Evolutionary conservation across 2,797 vertebrate species (phyloP).

Genomic region (Gobio occitaniae): DNA sequence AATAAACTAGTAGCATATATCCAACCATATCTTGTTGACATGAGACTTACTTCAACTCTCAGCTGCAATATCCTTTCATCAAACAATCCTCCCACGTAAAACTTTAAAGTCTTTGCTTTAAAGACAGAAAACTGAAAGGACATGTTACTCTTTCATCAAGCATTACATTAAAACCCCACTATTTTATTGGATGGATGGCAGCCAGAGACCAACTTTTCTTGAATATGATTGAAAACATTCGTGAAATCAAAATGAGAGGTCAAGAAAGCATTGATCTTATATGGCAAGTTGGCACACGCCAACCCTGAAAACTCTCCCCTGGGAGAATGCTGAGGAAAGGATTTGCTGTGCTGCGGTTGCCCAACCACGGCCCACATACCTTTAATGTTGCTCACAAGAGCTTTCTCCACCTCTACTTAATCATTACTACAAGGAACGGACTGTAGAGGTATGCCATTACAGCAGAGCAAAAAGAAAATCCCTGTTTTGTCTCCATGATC

Average conservation of each 20-base stretch:
- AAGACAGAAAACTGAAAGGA: constrained; percentile 25
- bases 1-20: constrained; percentile 3
- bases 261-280: constrained; percentile 61
- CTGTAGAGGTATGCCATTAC: constrained; percentile 54
- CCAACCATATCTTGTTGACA: constrained; percentile 31
- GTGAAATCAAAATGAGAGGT: constrained; percentile 69
- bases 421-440: constrained; percentile 67
- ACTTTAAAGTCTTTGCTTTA: constrained; percentile 2
- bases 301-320: constrained; percentile 59
- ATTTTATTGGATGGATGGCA: constrained; percentile 55
- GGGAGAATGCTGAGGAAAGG: constrained; percentile 60
- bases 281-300: constrained; percentile 57
- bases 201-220: constrained; percentile 67
- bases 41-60: constrained; percentile 19
- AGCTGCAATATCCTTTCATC: constrained; percentile 33
- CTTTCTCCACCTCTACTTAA: constrained; percentile 68
- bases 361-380: constrained; percentile 70
- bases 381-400: constrained; percentile 68
- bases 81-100: constrained; percentile 20
- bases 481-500: constrained; percentile 33
- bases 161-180: constrained; percentile 57
- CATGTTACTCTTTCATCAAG: constrained; percentile 54
- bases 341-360: constrained; percentile 62
- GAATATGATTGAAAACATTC: constrained; percentile 65
- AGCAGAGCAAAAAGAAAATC: constrained; percentile 31